Base-by-base conservation (phyloP, 2,888 invertebrate species). In the Galeopsomyia nigrocyanea region DNA sequence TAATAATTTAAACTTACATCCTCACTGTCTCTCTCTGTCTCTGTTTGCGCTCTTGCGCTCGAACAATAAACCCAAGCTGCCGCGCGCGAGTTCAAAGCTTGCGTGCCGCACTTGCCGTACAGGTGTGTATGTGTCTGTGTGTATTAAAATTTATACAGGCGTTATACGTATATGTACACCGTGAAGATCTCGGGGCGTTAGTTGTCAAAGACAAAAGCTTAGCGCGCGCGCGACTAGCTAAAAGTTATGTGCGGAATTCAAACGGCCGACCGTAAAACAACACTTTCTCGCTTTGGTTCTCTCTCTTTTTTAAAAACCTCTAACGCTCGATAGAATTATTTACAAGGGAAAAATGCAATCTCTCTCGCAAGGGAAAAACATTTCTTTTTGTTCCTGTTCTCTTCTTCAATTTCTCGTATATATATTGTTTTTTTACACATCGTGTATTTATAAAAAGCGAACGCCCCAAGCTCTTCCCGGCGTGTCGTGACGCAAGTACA, bases 271-370 rank as follows among this genome's bases (percentile, higher is more conserved):
- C 26, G 62, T 55, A 60, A 63, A 67, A 71, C 46, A 65, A 66
- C 68, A 58, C 22, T 49, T n/a, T 58, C 26, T 46, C 7, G 39
- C 17, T 47, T 9, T 39, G 21, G 19, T 65, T 50, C 19, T 68
- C 60, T 55, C 14, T 26, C 7, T 50, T n/a, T n/a, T 56, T 26
- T 49, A 68, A 70, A 70, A 74, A 67, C 39, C 7, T 13, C 2
- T 60, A 67, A 70, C 70, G 55, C 50, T 67, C 46, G 22, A 55
- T n/a, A 22, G 19, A 21, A 14, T n/a, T 70, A 74, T 68, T 26
- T 74, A 74, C 74, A 71, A 64, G 60, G 66, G 58, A 67, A 73
- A 71, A 62, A 69, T 61, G 69, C 69, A 57, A 31, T 63, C 16
- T 17, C 16, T 51, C 22, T 71, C 58, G 65, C 53, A 58, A 46